Evolutionary conservation across 2,888 invertebrate species (phyloP).

Genomic region (Ectobius pallidus): DNA sequence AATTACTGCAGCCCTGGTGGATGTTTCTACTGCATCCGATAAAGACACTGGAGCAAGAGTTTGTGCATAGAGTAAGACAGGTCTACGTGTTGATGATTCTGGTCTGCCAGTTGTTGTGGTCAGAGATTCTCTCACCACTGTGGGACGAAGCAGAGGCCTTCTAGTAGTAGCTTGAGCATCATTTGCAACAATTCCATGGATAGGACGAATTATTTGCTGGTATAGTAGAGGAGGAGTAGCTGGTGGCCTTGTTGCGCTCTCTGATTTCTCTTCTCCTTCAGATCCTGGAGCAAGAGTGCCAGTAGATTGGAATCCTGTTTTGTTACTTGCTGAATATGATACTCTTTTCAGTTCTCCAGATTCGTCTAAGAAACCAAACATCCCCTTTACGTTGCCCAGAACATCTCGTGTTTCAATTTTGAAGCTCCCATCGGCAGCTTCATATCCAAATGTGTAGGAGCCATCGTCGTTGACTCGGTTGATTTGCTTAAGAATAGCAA

Average conservation of each 20-base stretch:
- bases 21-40: slow-evolving; percentile 1
- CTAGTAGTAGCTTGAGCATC: not conserved
- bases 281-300: slow-evolving; percentile 26
- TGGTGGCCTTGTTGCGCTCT: slow-evolving; percentile 7
- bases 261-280: slow-evolving; percentile 4
- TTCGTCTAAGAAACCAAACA: slow-evolving; percentile 80
- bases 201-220: slow-evolving; percentile 37
- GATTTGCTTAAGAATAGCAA: slow-evolving; percentile 82
- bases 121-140: not conserved
- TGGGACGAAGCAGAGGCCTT: slow-evolving; percentile 15
- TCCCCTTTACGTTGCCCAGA: slow-evolving; percentile 70
- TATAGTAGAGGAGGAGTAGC: slow-evolving; percentile 36
- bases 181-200: not conserved
- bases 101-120: slow-evolving; percentile 34
- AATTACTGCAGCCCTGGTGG: slow-evolving; percentile 9
- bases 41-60: slow-evolving; percentile 19
- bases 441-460: slow-evolving; percentile 83
- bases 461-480: slow-evolving; percentile 82
- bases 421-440: slow-evolving; percentile 84
- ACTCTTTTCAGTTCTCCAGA: slow-evolving; percentile 80
- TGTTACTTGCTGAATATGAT: slow-evolving; percentile 70
- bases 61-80: slow-evolving; percentile 31
- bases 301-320: slow-evolving; percentile 48
- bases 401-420: slow-evolving; percentile 84
- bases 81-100: slow-evolving; percentile 35